A percentile compares a stretch with the other conserved stretches of the same genome.
Conservation (phyloP, 2,113 vertebrate genomes). For the Prunella fulvescens region DNA sequence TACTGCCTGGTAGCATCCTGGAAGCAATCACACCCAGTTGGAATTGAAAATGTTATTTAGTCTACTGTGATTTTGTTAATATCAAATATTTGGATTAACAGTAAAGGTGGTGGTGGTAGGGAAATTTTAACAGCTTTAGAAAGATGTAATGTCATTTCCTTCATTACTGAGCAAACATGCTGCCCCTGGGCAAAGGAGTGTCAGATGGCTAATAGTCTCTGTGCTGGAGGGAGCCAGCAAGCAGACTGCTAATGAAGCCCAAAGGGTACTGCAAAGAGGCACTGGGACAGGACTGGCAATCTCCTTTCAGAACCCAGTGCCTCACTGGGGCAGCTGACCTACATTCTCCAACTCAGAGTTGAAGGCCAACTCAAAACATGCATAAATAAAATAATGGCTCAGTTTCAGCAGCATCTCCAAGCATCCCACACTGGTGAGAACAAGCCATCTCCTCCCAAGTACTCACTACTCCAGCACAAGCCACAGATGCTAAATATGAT, state of each 20-base stretch:
- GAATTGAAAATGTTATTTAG: background rate
- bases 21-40: background rate
- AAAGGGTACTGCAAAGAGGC: background rate
- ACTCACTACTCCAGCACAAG: background rate
- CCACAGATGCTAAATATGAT: background rate
- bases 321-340: background rate
- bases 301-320: background rate
- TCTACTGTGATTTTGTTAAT: background rate
- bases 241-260: background rate
- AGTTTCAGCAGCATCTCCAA: background rate
- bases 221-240: background rate
- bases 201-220: background rate
- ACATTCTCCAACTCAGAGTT: background rate
- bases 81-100: background rate
- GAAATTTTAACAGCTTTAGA: background rate
- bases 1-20: background rate
- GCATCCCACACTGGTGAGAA: background rate
- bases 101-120: background rate
- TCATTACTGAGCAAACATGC: background rate
- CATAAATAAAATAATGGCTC: background rate
- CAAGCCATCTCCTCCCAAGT: background rate
- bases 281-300: background rate
- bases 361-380: background rate
- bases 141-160: background rate
- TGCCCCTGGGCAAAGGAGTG: background rate